phyloP scores from a whole-genome alignment of 2,797 vertebrate genomes.

The Enteromius trimaculatus region DNA sequence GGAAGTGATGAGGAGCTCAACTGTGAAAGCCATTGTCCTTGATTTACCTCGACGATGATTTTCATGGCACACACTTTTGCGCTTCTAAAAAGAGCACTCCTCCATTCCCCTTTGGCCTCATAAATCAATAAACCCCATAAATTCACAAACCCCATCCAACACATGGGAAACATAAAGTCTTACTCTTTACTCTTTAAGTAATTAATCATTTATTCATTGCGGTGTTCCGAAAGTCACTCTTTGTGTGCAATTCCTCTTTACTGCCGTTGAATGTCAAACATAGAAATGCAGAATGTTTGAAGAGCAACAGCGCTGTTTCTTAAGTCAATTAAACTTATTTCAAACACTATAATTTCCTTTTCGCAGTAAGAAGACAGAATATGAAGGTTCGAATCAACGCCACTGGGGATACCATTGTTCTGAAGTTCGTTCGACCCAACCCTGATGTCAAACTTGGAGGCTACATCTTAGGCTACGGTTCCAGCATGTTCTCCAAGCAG shows the following conservation, averaged over 20 bases:
- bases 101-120: neutral
- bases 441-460: slow-evolving; percentile 84
- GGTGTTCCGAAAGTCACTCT: neutral
- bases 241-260: slow-evolving; percentile 16
- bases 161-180: slow-evolving; percentile 44
- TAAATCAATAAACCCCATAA: slow-evolving; percentile 50
- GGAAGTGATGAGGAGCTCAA: slow-evolving; percentile 32
- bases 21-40: slow-evolving; percentile 49
- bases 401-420: slow-evolving; percentile 82
- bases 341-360: slow-evolving; percentile 29
- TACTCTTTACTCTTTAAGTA: slow-evolving; percentile 15
- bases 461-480: slow-evolving; percentile 87
- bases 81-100: slow-evolving; percentile 7
- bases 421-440: slow-evolving; percentile 83
- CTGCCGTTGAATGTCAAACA: slow-evolving; percentile 27
- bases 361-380: slow-evolving; percentile 81
- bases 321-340: slow-evolving; percentile 3
- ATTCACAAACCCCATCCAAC: slow-evolving; percentile 32
- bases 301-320: slow-evolving; percentile 20
- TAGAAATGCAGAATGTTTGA: neutral
- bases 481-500: slow-evolving; percentile 84
- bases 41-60: slow-evolving; percentile 36
- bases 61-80: slow-evolving; percentile 42
- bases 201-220: slow-evolving; percentile 37
- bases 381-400: slow-evolving; percentile 87